Evolutionary conservation across 2,888 invertebrate species (phyloP).

Genomic region (Resseliella maxima): DNA sequence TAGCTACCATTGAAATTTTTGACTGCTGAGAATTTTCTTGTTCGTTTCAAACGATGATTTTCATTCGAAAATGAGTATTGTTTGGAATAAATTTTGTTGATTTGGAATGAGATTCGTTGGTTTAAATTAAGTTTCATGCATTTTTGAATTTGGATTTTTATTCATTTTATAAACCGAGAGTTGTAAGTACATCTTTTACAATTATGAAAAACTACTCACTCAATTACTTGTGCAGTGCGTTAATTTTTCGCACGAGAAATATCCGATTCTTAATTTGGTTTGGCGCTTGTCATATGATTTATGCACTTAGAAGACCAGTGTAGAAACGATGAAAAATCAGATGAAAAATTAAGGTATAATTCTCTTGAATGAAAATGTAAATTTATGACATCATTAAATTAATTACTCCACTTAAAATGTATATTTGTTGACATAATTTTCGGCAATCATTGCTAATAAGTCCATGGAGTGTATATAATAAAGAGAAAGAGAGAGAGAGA

Average conservation of each 20-base stretch:
- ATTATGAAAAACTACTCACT: not conserved
- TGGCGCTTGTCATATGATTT: not conserved
- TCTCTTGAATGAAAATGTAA: not conserved
- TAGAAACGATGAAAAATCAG: not conserved
- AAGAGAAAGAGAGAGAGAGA: not conserved
- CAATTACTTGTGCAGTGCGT: not conserved
- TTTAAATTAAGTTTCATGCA: no score
- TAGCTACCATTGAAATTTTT: not conserved
- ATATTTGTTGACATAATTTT: constrained; percentile 12
- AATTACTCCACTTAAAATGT: not conserved
- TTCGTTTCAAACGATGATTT: no score
- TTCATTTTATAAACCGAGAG: not conserved
- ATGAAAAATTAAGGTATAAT: not conserved
- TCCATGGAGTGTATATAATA: not conserved
- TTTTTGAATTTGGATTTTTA: not conserved
- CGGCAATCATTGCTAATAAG: constrained; percentile 20
- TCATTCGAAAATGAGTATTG: no score
- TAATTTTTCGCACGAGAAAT: not conserved
- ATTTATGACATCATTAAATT: constrained; percentile 21
- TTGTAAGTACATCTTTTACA: not conserved
- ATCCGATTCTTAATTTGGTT: not conserved
- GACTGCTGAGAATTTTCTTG: no score
- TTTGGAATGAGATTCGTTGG: no score
- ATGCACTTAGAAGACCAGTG: not conserved
- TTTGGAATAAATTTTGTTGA: no score